Evolutionary conservation across 2,113 vertebrate genomes (phyloP), one percentile per base, ranked within the genome.

Genomic region (Mormyrus lacerda): DNA sequence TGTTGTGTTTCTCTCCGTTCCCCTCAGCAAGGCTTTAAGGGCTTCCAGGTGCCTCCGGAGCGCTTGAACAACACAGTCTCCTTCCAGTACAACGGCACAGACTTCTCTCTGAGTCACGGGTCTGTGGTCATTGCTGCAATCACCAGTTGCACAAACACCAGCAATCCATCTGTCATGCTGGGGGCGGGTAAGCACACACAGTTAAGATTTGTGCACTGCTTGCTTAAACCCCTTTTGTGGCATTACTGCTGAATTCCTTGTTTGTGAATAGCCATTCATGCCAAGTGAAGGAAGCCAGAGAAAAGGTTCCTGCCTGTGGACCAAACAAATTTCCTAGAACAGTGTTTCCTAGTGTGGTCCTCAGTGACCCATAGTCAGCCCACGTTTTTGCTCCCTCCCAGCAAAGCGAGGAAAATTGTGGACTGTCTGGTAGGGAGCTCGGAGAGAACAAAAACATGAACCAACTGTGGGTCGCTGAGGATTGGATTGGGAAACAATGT

Each of bases 131-230:
- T 99, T 6, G 98, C 98, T 13, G 98, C 98, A 69, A 99, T 99
- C 92, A 99, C 98, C 17, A 99, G 98, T 95, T 99, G 98, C 93
- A 99, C 98, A 82, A 99, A 99, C 95, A 99, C 98, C 90, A 99
- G 98, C 93, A 99, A 99, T 90, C 98, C 98, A 0, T 99, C 98
- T 0, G 98, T 99, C 91, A 99, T 99, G 98, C 90, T 99, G 0
- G 98, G 98, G 91, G 98, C 98, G 87, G 98, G 98, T 99, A 93
- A 24, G 89, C 69, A 8, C 58, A n/a, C 21, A 4, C 58, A 24
- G 58, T n/a, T 61, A n/a, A 61, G 35, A 42, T 79, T 42, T 7
- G 31, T 79, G 4, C 4, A 76, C 17, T 79, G 24, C 55, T 61
- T 61, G 31, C 61, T 69, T 39, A 31, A 76, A 39, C 1, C 31